These are phyloP conservation scores for Parnassius apollo DNA, from an alignment of 2,888 invertebrate genomes.

Conservation along the genomic window DNA sequence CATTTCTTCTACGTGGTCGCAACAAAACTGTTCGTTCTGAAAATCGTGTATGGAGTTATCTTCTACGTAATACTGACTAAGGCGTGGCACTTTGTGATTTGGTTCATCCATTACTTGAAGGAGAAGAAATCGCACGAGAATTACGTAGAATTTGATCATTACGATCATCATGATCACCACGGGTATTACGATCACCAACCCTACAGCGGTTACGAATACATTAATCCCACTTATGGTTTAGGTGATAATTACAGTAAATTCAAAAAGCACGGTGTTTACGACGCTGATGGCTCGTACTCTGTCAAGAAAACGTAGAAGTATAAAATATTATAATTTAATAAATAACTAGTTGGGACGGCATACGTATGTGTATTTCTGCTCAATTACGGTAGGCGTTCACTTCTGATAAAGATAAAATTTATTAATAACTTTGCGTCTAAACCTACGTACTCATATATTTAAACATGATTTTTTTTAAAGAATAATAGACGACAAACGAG, in stretches of 20 bases:
- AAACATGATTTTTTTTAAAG: no score
- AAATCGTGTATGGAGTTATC: conserved; percentile 63
- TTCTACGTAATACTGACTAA: conserved; percentile 59
- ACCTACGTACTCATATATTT: no score
- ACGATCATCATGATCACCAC: conserved; percentile 33
- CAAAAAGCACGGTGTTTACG: conserved; percentile 50
- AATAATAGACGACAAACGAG: no score
- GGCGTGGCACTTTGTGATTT: conserved; percentile 63
- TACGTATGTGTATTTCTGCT: no score
- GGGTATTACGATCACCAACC: conserved; percentile 36
- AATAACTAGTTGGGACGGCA: no score
- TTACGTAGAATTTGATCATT: conserved; percentile 51
- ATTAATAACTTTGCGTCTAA: no score
- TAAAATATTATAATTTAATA: no score
- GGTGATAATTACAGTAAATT: conserved; percentile 29
- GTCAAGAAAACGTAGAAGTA: conserved; percentile 34
- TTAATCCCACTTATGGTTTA: conserved; percentile 36
- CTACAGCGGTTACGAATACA: conserved; percentile 35
- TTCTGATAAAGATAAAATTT: no score
- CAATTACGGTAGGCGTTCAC: no score
- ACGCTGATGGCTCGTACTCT: conserved; percentile 69
- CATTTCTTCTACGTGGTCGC: conserved; percentile 70
- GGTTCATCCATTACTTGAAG: conserved; percentile 69
- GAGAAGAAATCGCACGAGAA: conserved; percentile 51
- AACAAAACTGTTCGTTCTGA: conserved; percentile 63